Percentiles rank a stretch among this genome's conserved stretches.
Evolutionary conservation across 1,140 invertebrate genomes (phyloP).

Genomic region (Drepana arcuata): DNA sequence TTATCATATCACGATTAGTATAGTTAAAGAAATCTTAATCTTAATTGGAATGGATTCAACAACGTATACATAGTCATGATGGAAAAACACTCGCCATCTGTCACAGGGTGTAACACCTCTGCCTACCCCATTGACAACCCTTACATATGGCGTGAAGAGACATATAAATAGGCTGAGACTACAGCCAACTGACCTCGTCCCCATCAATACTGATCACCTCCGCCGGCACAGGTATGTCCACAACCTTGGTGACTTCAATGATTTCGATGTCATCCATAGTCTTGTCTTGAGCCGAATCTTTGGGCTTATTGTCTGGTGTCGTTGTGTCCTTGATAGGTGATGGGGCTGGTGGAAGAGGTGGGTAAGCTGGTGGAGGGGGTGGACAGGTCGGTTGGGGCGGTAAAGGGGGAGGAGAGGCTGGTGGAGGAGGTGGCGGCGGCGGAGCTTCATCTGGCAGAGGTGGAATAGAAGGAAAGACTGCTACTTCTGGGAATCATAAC

Average conservation of each 20-base stretch:
- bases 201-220: constrained; percentile 35
- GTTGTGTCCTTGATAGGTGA: background rate
- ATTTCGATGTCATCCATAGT: constrained; percentile 22
- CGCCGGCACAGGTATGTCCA: constrained; percentile 39
- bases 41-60: too few species aligned
- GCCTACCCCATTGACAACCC: too few species aligned
- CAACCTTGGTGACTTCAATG: constrained; percentile 22
- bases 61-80: too few species aligned
- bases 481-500: constrained; percentile 30
- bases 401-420: constrained; percentile 31
- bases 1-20: too few species aligned
- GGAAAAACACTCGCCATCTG: too few species aligned
- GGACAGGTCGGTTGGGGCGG: constrained; percentile 11
- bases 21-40: too few species aligned
- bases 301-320: constrained; percentile 1
- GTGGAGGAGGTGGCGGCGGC: constrained; percentile 41
- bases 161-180: too few species aligned
- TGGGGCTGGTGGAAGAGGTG: constrained; percentile 4
- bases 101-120: too few species aligned
- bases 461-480: constrained; percentile 65
- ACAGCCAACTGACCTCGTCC: constrained; percentile 28
- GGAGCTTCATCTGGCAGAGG: constrained; percentile 71
- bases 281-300: constrained; percentile 4
- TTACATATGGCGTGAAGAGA: too few species aligned
- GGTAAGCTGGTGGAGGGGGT: constrained; percentile 4